phyloP scores from a whole-genome alignment of 2,113 vertebrate genomes.

The Dipodomys ordii region DNA sequence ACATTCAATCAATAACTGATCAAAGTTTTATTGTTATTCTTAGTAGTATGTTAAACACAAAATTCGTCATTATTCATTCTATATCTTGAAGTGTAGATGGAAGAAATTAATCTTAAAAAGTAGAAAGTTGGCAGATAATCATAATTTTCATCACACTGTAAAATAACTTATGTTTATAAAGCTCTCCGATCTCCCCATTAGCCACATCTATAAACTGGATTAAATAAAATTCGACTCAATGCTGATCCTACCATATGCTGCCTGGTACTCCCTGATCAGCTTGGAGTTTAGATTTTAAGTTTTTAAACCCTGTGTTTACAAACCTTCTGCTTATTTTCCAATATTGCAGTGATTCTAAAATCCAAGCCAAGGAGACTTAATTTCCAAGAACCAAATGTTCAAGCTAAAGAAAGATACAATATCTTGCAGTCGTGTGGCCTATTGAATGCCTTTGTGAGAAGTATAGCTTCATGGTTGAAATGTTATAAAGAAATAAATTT shows the following conservation, averaged over 20 bases:
- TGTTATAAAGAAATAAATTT: constrained; percentile 22
- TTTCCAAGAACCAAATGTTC: constrained; percentile 56
- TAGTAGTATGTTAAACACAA: neutral
- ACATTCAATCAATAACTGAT: neutral
- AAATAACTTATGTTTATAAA: neutral
- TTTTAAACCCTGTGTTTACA: constrained; percentile 69
- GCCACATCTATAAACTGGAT: neutral
- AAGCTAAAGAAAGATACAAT: constrained; percentile 42
- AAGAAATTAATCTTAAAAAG: neutral
- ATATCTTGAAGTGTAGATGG: neutral
- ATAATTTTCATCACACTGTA: neutral
- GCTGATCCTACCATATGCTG: constrained; percentile 48
- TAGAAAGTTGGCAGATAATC: neutral
- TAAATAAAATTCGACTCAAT: constrained; percentile 34
- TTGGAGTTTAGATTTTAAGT: constrained; percentile 28
- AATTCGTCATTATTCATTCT: neutral
- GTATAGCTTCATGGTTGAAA: neutral
- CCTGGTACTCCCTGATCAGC: neutral
- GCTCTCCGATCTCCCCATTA: neutral
- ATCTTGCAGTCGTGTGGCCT: constrained; percentile 13
- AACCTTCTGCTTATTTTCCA: constrained; percentile 74
- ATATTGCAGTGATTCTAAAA: constrained; percentile 46
- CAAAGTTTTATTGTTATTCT: neutral
- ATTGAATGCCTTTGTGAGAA: constrained; percentile 14
- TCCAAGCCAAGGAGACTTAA: constrained; percentile 23